These are phyloP conservation scores for Elymnias hypermnestra DNA, from an alignment of 1,140 invertebrate species.

Conservation along the genomic window DNA sequence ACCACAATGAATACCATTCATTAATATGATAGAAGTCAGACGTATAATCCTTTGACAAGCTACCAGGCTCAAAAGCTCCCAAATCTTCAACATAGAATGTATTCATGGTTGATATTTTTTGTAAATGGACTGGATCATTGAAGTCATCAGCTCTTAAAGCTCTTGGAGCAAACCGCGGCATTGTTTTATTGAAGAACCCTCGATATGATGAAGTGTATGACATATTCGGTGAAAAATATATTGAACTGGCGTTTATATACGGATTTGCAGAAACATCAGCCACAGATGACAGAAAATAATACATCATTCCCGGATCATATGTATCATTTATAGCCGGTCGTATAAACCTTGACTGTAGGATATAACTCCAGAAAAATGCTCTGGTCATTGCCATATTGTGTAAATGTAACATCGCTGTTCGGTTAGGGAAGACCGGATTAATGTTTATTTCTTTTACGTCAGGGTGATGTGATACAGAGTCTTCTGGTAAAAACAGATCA, in stretches of 20 bases:
- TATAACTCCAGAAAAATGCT: slow-evolving; percentile 97
- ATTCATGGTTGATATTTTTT: slow-evolving; percentile 93
- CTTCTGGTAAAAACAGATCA: slow-evolving; percentile 89
- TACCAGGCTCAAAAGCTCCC: slow-evolving; percentile 85
- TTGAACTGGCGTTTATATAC: slow-evolving; percentile 93
- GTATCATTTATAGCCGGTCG: slow-evolving; percentile 92
- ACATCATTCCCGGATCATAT: slow-evolving; percentile 98
- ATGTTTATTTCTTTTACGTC: slow-evolving; percentile 97
- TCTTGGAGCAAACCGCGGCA: slow-evolving; percentile 95
- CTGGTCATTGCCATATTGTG: slow-evolving; percentile 97
- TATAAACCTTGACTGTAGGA: slow-evolving; percentile 93
- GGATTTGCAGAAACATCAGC: slow-evolving; percentile 96
- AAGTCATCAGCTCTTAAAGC: slow-evolving; percentile 95
- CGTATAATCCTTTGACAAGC: slow-evolving; percentile 91
- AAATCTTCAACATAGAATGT: slow-evolving; percentile 90
- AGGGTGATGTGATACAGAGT: slow-evolving; percentile 92
- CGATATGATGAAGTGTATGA: slow-evolving; percentile 96
- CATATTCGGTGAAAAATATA: slow-evolving; percentile 96
- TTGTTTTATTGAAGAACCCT: slow-evolving; percentile 97
- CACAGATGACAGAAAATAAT: slow-evolving; percentile 95
- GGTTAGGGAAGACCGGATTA: slow-evolving; percentile 96
- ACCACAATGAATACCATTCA: slow-evolving; percentile 93
- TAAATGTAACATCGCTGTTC: slow-evolving; percentile 93
- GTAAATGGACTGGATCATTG: slow-evolving; percentile 94
- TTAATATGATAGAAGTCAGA: slow-evolving; percentile 93